These are phyloP conservation scores for Cheilinus undulatus DNA, from an alignment of 2,113 vertebrate genomes.

Conservation along the genomic window DNA sequence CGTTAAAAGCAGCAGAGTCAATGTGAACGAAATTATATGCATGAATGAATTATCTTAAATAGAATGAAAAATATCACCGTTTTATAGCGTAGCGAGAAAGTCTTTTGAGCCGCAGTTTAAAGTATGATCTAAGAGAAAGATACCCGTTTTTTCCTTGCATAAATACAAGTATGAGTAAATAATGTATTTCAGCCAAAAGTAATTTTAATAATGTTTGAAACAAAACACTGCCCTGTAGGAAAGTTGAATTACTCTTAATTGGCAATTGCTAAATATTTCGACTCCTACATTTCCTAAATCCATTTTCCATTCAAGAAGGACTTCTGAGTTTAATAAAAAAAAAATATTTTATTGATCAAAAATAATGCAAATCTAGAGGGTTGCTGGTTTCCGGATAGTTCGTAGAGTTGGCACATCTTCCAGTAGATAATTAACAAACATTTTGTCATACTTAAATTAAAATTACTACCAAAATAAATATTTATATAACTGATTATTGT, in stretches of 20 bases:
- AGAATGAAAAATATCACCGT: not conserved
- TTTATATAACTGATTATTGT: too few relatives aligned
- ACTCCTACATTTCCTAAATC: constrained; percentile 51
- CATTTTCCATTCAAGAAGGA: constrained; percentile 55
- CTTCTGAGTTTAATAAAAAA: too few relatives aligned
- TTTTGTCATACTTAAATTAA: not conserved
- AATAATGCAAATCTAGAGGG: too few relatives aligned
- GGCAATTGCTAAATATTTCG: not conserved
- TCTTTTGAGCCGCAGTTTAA: not conserved
- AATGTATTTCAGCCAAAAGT: too few relatives aligned
- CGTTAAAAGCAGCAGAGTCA: not conserved
- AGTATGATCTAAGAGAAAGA: not conserved
- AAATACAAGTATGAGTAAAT: constrained; percentile 4
- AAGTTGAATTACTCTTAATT: too few relatives aligned
- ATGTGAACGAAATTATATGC: constrained; percentile 40
- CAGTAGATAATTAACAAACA: too few relatives aligned
- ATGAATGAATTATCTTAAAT: constrained; percentile 5
- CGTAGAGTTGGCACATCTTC: too few relatives aligned
- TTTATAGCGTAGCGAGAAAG: not conserved
- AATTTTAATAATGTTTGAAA: too few relatives aligned
- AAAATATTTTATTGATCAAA: too few relatives aligned
- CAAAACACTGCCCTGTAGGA: too few relatives aligned
- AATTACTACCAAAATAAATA: too few relatives aligned
- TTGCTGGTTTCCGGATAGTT: too few relatives aligned
- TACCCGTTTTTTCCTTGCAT: not conserved